phyloP scores from a whole-genome alignment of 2,888 invertebrate species.

The Drosophila austrosaltans region DNA sequence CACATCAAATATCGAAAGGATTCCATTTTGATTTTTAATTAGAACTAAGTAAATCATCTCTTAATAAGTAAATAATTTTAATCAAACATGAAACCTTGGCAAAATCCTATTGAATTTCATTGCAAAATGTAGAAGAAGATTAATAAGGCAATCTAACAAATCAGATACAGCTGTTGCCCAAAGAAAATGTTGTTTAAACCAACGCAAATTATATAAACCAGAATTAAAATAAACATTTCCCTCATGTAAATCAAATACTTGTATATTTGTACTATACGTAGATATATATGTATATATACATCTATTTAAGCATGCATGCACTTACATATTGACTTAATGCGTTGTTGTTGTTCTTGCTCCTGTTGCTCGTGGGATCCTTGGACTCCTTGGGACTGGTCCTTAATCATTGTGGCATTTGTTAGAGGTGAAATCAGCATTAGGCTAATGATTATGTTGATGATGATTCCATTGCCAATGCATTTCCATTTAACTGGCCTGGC shows the following conservation, averaged over 20 bases:
- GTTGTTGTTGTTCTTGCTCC: slow-evolving; percentile 42
- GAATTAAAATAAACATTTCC: slow-evolving; percentile 3
- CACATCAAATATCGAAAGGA: background rate
- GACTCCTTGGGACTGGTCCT: slow-evolving; percentile 13
- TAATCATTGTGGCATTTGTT: slow-evolving; percentile 57
- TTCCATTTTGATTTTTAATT: background rate
- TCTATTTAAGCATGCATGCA: slow-evolving; percentile 27
- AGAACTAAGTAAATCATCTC: slow-evolving; percentile 5
- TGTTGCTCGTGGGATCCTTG: slow-evolving; percentile 31
- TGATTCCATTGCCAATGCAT: slow-evolving; percentile 27
- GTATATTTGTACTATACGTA: background rate
- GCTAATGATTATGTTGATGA: slow-evolving; percentile 41
- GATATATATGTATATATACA: background rate
- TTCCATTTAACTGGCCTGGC: slow-evolving; percentile 45
- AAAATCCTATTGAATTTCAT: slow-evolving; percentile 47
- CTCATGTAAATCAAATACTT: slow-evolving; percentile 13
- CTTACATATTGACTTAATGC: slow-evolving; percentile 68
- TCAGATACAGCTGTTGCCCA: slow-evolving; percentile 20
- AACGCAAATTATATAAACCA: background rate
- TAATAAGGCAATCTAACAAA: slow-evolving; percentile 23
- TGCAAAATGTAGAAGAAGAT: slow-evolving; percentile 23
- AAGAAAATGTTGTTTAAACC: slow-evolving; percentile 16
- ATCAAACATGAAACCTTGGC: slow-evolving; percentile 26
- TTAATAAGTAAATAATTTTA: slow-evolving; percentile 29
- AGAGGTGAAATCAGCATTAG: slow-evolving; percentile 32